Conservation (phyloP, 2,113 vertebrate genomes). For the Eulemur macaco region DNA sequence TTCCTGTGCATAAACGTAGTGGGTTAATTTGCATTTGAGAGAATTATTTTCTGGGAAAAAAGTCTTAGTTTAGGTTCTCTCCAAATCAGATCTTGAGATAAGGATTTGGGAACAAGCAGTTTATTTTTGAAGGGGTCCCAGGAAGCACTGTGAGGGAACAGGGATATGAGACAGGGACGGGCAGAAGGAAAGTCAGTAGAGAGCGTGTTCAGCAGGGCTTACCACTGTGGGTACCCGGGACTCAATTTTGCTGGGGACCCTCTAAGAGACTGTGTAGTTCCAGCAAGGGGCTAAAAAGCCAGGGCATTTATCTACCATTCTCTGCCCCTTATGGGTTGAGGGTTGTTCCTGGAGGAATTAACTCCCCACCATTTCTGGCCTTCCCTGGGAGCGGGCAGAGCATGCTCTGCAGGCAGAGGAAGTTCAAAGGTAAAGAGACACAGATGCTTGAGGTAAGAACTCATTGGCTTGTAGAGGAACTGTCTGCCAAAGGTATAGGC, state of each 20-base stretch:
- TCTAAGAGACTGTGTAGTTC: neutral
- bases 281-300: neutral
- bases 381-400: neutral
- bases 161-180: neutral
- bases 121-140: neutral
- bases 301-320: neutral
- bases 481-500: neutral
- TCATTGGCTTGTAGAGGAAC: neutral
- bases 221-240: neutral
- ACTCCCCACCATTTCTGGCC: neutral
- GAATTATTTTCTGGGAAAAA: neutral
- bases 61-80: neutral
- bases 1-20: neutral
- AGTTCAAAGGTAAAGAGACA: neutral
- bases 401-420: neutral
- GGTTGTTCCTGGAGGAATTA: neutral
- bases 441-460: neutral
- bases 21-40: slow-evolving; percentile 7
- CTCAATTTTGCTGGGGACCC: neutral
- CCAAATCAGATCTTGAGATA: neutral
- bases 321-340: neutral
- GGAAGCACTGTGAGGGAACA: neutral
- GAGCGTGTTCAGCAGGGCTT: neutral
- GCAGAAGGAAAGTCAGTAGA: neutral
- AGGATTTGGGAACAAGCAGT: neutral